A percentile compares a stretch with the other conserved stretches of the same genome.
Conservation (phyloP, 2,797 vertebrate genomes). For the Furcifer pardalis region DNA sequence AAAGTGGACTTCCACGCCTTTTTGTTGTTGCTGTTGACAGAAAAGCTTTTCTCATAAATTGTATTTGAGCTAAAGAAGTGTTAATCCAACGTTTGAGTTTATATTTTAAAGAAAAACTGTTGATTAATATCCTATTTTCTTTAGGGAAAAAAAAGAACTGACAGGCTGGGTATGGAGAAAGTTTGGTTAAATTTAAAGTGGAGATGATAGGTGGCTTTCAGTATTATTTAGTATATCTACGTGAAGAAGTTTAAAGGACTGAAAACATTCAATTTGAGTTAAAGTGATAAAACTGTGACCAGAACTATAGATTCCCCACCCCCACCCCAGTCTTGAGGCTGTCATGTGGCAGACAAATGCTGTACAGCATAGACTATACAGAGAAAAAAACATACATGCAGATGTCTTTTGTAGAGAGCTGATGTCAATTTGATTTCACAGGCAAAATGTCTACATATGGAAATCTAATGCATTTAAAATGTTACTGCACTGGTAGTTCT, state of each 20-base stretch:
- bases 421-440: constrained; percentile 69
- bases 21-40: not conserved
- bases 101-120: constrained; percentile 29
- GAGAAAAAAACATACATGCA: constrained; percentile 47
- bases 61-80: not conserved
- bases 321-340: not conserved
- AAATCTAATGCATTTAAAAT: constrained; percentile 70
- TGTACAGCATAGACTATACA: constrained; percentile 54
- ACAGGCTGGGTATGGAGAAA: not conserved
- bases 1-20: not conserved
- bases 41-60: not conserved
- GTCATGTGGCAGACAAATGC: constrained; percentile 56
- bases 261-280: constrained; percentile 10
- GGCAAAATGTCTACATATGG: constrained; percentile 69
- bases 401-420: constrained; percentile 70
- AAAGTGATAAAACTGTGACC: constrained; percentile 11
- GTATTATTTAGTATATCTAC: not conserved
- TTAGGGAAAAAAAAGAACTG: not conserved
- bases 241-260: not conserved
- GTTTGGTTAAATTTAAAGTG: constrained; percentile 26
- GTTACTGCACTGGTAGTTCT: constrained; percentile 77
- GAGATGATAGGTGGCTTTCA: constrained; percentile 5
- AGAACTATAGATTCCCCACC: not conserved
- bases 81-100: not conserved
- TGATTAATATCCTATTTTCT: not conserved